phyloP scores from a whole-genome alignment of 2,888 invertebrate species.

The Helobdella robusta region DNA sequence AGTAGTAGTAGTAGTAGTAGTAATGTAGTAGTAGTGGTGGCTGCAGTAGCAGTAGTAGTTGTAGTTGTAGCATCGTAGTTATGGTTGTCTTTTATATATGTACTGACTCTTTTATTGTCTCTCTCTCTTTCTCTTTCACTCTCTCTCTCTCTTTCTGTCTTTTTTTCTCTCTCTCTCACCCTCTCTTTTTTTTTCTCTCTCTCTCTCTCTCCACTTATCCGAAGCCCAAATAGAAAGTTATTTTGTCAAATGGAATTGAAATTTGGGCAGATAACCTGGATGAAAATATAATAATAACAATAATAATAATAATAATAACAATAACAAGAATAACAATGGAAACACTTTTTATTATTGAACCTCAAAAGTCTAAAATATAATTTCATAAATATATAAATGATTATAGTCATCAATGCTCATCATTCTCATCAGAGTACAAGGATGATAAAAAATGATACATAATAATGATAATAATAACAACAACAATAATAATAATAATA shows the following conservation, averaged over 20 bases:
- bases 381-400: too few relatives aligned
- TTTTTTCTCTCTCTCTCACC: not conserved
- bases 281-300: not conserved
- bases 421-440: too few relatives aligned
- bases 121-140: not conserved
- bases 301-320: not conserved
- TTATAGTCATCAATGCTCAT: too few relatives aligned
- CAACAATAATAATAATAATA: too few relatives aligned
- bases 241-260: too few relatives aligned
- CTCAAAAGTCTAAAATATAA: too few relatives aligned
- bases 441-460: too few relatives aligned
- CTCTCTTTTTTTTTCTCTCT: slow-evolving; percentile 2
- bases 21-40: not conserved
- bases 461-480: too few relatives aligned
- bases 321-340: too few relatives aligned
- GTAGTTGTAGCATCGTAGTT: not conserved
- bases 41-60: too few relatives aligned
- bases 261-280: not conserved
- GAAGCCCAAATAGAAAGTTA: not conserved
- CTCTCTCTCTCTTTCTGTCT: not conserved
- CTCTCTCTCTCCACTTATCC: not conserved
- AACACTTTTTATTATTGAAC: too few relatives aligned
- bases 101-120: not conserved
- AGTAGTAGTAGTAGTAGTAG: not conserved
- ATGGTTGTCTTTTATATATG: not conserved